Base-by-base conservation (phyloP, 2,888 invertebrate genomes). In the Ormyrus thymus region DNA sequence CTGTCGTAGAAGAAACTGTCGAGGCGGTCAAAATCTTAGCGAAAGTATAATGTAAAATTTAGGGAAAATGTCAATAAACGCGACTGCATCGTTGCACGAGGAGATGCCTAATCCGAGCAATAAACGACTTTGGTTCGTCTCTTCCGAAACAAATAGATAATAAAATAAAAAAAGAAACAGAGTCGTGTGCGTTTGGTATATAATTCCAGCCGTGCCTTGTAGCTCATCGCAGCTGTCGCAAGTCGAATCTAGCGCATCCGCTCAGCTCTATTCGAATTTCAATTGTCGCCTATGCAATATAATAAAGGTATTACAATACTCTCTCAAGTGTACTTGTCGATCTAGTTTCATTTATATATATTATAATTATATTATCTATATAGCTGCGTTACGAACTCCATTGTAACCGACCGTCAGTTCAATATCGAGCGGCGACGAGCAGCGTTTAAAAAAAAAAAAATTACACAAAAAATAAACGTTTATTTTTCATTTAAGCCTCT, bases 191-290 rank as follows among this genome's bases (percentile, higher is more conserved):
- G 61, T 66, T 62, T 65, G 72, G 76, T 79, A 29, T 29, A 29
- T 3, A 71, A 79, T 79, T 79, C 70, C 76, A 79, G 68, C 72
- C 68, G 79, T 79, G 79, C 79, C 79, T 79, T 79, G 62, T 72
- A 79, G 79, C 61, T 76, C 65, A 7, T 72, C 68, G 68, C 71
- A 29, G 4, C 66, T 71, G 61, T 66, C 55, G 48, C 65, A 65
- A 78, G 15, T 29, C 45, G 15, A 50, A 29, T 45, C 45, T 59
- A 62, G 45, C 43, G 43, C 10, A 51, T 46, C 46, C 64, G 56
- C 45, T 29, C 29, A 29, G 29, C 29, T 29, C 29, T 11, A 53
- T 29, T 59, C 15, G 15, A 13, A 66, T 71, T 59, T 50, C 53
- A 29, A 29, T 74, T 70, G 70, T 74, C 65, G 13, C 48, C 56